phyloP scores from a whole-genome alignment of 2,888 invertebrate species.

The Serrognathus titanus region DNA sequence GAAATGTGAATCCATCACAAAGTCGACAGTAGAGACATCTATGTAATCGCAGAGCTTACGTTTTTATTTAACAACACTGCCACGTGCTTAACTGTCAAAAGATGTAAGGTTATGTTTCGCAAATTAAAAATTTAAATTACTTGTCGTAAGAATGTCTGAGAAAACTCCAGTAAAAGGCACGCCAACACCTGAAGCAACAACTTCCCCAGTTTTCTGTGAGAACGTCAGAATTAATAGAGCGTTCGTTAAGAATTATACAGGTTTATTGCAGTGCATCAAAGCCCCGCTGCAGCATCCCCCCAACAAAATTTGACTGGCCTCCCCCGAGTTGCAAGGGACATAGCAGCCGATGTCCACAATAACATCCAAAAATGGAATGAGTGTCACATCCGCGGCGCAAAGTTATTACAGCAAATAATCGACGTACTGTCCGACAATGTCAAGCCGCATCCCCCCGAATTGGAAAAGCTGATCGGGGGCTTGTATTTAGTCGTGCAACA shows the following conservation, averaged over 20 bases:
- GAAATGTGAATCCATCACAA: too few relatives aligned
- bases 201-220: constrained; percentile 8
- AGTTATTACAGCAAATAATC: constrained; percentile 46
- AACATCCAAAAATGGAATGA: constrained; percentile 55
- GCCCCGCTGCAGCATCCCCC: constrained; percentile 42
- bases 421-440: constrained; percentile 33
- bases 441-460: constrained; percentile 29
- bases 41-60: too few relatives aligned
- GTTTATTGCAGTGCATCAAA: constrained; percentile 42
- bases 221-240: background rate
- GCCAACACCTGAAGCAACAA: background rate
- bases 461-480: constrained; percentile 30
- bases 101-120: background rate
- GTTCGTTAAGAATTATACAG: background rate
- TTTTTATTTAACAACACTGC: too few relatives aligned
- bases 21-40: too few relatives aligned
- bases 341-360: constrained; percentile 54
- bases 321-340: constrained; percentile 54
- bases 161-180: constrained; percentile 11
- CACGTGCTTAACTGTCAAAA: background rate
- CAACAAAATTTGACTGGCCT: constrained; percentile 57
- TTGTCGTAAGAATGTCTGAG: constrained; percentile 6
- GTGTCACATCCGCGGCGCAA: constrained; percentile 48
- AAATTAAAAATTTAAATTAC: constrained; percentile 7
- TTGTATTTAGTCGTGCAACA: constrained; percentile 33